Evolutionary conservation across 64 coral and sea anemone genomes (phyloP).

Genomic region (Actinia tenebrosa): DNA sequence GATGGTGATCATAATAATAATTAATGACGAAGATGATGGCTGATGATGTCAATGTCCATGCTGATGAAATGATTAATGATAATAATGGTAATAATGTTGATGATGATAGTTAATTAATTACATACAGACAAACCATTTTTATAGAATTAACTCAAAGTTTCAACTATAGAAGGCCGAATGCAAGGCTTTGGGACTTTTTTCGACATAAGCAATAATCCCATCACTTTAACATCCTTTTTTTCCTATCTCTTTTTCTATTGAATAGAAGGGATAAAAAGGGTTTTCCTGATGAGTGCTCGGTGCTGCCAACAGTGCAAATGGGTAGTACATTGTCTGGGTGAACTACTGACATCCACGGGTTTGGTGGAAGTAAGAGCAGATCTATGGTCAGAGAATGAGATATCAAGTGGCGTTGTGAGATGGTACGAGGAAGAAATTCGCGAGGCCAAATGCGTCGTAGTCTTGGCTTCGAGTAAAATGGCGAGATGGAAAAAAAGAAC

Average conservation of each 20-base stretch:
- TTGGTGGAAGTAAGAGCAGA: conserved; percentile 55
- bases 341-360: conserved; percentile 44
- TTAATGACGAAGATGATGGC: too few species aligned
- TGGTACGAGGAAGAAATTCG: conserved; percentile 79
- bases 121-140: neutral
- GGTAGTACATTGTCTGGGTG: conserved; percentile 65
- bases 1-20: too few species aligned
- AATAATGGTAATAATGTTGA: neutral
- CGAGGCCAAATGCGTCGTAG: conserved; percentile 60
- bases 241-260: neutral
- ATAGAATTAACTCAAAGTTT: neutral
- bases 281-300: conserved; percentile 56
- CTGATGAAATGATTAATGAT: too few species aligned
- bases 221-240: neutral
- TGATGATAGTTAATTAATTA: neutral
- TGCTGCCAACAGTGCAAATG: conserved; percentile 73
- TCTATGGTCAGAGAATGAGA: conserved; percentile 58
- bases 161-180: neutral
- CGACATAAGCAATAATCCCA: neutral
- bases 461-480: conserved; percentile 45
- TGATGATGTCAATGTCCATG: too few species aligned
- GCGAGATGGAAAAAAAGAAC: conserved; percentile 16
- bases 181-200: too few species aligned
- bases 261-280: conserved; percentile 29
- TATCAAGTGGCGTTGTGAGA: conserved; percentile 47